These are phyloP conservation scores for Cephus sareptanus DNA, from an alignment of 2,888 invertebrate species.

Conservation along the genomic window DNA sequence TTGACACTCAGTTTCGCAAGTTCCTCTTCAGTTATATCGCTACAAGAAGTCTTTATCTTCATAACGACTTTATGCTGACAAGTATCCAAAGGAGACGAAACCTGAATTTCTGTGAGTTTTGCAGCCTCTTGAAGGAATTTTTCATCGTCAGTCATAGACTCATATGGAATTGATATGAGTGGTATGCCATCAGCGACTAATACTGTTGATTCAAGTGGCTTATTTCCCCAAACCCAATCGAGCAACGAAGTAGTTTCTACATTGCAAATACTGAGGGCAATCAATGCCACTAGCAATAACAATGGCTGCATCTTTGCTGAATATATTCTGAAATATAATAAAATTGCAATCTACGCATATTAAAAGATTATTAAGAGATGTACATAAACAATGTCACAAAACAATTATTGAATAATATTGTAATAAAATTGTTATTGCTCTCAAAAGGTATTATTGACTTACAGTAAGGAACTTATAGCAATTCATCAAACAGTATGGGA, in stretches of 20 bases:
- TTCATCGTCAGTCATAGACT: slow-evolving; percentile 68
- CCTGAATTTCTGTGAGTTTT: slow-evolving; percentile 69
- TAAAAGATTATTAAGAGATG: background rate
- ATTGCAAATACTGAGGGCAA: background rate
- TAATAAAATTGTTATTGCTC: background rate
- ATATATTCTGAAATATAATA: background rate
- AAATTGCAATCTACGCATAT: background rate
- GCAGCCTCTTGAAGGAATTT: slow-evolving; percentile 74
- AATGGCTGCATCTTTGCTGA: slow-evolving; percentile 9
- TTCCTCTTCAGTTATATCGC: slow-evolving; percentile 73
- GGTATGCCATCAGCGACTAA: slow-evolving; percentile 52
- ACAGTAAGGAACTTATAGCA: background rate
- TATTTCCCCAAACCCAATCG: slow-evolving; percentile 57
- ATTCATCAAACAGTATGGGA: background rate
- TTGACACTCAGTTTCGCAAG: slow-evolving; percentile 75
- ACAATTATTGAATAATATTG: background rate
- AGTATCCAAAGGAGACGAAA: slow-evolving; percentile 71
- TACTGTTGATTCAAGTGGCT: slow-evolving; percentile 32
- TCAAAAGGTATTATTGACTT: background rate
- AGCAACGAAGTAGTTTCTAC: slow-evolving; percentile 40
- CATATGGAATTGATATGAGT: slow-evolving; percentile 56
- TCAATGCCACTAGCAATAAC: background rate
- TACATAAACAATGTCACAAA: background rate
- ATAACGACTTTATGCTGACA: slow-evolving; percentile 77
- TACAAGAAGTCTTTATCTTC: slow-evolving; percentile 71